A percentile compares a stretch with the other conserved stretches of the same genome.
phyloP scores from a whole-genome alignment of 2,797 vertebrate genomes.

The Todus mexicanus region DNA sequence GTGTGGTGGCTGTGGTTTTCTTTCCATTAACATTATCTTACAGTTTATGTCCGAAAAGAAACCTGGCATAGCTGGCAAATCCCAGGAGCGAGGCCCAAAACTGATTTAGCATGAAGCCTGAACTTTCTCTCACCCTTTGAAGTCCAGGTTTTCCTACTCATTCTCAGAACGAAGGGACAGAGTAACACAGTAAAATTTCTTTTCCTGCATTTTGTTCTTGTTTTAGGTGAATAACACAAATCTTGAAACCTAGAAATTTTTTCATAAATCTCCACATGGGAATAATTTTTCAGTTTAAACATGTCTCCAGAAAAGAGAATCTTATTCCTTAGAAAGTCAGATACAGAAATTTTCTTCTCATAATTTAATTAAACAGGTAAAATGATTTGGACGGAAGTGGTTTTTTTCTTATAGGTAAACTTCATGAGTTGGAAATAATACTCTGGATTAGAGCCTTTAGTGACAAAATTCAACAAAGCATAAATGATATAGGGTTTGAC shows the following conservation, averaged over 20 bases:
- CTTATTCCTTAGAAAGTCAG: not conserved
- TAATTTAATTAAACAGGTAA: not conserved
- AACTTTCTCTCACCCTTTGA: slow-evolving; percentile 27
- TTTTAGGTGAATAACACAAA: not conserved
- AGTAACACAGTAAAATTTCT: not conserved
- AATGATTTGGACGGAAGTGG: not conserved
- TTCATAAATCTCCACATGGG: not conserved
- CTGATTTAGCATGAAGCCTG: slow-evolving; percentile 37
- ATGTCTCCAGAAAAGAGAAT: not conserved
- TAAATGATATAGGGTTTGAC: not conserved
- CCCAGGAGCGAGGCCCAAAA: not conserved
- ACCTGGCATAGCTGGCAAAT: slow-evolving; percentile 21
- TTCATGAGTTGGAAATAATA: not conserved
- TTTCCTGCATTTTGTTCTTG: not conserved
- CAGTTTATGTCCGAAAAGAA: not conserved
- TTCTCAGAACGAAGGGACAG: not conserved
- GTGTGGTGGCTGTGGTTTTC: slow-evolving; percentile 33
- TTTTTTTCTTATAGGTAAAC: not conserved
- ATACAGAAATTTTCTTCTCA: not conserved
- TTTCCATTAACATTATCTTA: not conserved
- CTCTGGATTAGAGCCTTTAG: not conserved
- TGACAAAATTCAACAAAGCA: not conserved
- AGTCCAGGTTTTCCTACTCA: not conserved
- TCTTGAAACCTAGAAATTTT: not conserved
- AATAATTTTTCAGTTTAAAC: not conserved